Base-by-base conservation (phyloP, 2,113 vertebrate genomes). In the Tor tambroides region DNA sequence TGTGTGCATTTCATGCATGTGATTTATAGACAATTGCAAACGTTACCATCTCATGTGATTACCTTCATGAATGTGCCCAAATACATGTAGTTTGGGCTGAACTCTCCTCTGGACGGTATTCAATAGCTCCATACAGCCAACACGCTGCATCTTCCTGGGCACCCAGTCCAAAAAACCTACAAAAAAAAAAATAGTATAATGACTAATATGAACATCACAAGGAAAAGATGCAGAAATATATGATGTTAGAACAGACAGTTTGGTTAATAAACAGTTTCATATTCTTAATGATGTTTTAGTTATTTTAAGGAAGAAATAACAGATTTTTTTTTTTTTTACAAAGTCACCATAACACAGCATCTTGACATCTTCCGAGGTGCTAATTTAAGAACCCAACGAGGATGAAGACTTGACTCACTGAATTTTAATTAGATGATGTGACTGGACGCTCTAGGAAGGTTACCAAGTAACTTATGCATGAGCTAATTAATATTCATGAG, bases 31-130 rank as follows among this genome's bases (percentile, higher is more conserved):
- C 28, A 54, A 28, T 54, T 54, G 75, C 8, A 0, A 77, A 28
- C 2, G 5, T 59, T 43, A 32, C 46, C 49, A 43, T 69, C 56
- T 81, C 87, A 92, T 43, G 23, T 28, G 65, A 23, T 59, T 92
- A 98, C 98, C 98, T 98, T 98, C 98, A 30, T 98, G 98, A 88
- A 99, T 98, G 91, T 99, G 98, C 90, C 98, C 98, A 23, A 99
- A 99, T 87, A 99, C 97, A 0, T 99, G 98, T 26, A 98, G 91
- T 83, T 98, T 96, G 15, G 97, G 98, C 91, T 98, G 96, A 84
- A 98, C 96, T 84, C 98, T 95, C 85, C 97, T 96, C 95, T 99
- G 98, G 86, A 99, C 97, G 0, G 97, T 98, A 93, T 98, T 98
- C 67, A 98, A 95, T 69, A 99, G 94, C 92, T 99, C 97, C 94